Evolutionary conservation across 1,140 invertebrate species (phyloP), one percentile per base, ranked within the genome.

Genomic region (Ectropis grisescens): DNA sequence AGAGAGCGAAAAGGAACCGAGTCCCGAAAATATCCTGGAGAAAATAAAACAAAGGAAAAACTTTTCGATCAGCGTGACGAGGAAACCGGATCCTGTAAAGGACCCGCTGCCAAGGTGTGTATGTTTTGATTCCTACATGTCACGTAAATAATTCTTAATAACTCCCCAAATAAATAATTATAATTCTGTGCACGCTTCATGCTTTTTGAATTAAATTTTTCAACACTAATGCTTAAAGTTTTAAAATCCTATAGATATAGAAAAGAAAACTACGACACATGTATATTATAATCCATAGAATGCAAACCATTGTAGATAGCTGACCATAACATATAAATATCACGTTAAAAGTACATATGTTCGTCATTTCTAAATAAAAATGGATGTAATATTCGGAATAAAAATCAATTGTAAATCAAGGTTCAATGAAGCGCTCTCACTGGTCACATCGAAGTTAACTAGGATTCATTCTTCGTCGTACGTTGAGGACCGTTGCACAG

Each of bases 1-100:
- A 55, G 78, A 81, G 37, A 70, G 59, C 34, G 82, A 82, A 57
- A 72, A 69, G 35, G 76, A 82, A 56, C 64, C 67, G 26, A 81
- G 70, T 33, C 68, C 80, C n/a, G 82, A 83, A 51, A 82, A 81
- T 41, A 78, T 83, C 39, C 45, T 82, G 33, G 78, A 80, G 25
- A 83, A 78, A 69, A 82, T 83, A 50, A 70, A 71, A 47, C 69
- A 82, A 30, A 66, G 76, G 52, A 83, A 69, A 42, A 68, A 74
- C 29, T 59, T 72, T 51, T 72, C 72, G n/a, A 80, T 80, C 52
- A 78, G 72, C 55, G 70, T 78, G 45, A 80, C 72, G 22, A 64
- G 65, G 50, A 76, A 76, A 61, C 56, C 65, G 2, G 72, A 76
- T 33, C 33, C 47, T 28, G 70, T 69, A 39, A 74, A 72, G 64